phyloP scores from a whole-genome alignment of 2,888 invertebrate genomes.

The Drosophila testacea region DNA sequence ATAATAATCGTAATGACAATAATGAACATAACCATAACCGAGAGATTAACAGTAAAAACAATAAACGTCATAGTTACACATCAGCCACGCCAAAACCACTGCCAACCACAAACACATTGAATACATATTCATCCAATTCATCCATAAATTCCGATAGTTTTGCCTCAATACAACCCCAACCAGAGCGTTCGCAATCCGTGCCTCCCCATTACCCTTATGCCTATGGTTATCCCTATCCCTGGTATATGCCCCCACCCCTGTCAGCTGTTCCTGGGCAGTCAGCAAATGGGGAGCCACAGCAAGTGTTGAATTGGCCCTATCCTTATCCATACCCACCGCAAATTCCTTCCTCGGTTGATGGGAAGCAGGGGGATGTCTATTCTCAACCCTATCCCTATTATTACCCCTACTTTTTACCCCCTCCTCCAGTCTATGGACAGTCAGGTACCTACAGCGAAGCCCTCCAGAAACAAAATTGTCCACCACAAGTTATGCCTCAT shows the following conservation, averaged over 20 bases:
- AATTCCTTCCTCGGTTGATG: conserved; percentile 60
- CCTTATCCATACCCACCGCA: conserved; percentile 79
- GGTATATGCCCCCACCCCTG: conserved; percentile 76
- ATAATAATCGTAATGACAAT: conserved; percentile 59
- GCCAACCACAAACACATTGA: conserved; percentile 31
- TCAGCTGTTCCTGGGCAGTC: conserved; percentile 33
- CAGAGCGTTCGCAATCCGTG: conserved; percentile 71
- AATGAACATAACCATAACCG: conserved; percentile 60
- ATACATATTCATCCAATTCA: conserved; percentile 72
- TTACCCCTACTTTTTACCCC: conserved; percentile 76
- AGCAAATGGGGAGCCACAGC: conserved; percentile 49
- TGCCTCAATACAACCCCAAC: conserved; percentile 47
- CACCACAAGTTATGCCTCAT: conserved; percentile 64
- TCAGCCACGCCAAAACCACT: conserved; percentile 47
- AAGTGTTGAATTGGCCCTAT: conserved; percentile 73
- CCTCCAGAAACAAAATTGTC: conserved; percentile 44
- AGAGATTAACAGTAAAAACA: conserved; percentile 74
- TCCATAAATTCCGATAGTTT: conserved; percentile 77
- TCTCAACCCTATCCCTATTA: conserved; percentile 75
- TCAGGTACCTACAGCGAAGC: conserved; percentile 38
- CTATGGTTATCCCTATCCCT: conserved; percentile 80
- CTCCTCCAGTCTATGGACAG: conserved; percentile 65
- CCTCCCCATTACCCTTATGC: conserved; percentile 79
- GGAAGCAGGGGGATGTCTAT: conserved; percentile 58
- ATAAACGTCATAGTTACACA: conserved; percentile 72